A percentile compares a stretch with the other conserved stretches of the same genome.
Conservation (phyloP, 2,113 vertebrate species). For the Clarias macrocephalus region DNA sequence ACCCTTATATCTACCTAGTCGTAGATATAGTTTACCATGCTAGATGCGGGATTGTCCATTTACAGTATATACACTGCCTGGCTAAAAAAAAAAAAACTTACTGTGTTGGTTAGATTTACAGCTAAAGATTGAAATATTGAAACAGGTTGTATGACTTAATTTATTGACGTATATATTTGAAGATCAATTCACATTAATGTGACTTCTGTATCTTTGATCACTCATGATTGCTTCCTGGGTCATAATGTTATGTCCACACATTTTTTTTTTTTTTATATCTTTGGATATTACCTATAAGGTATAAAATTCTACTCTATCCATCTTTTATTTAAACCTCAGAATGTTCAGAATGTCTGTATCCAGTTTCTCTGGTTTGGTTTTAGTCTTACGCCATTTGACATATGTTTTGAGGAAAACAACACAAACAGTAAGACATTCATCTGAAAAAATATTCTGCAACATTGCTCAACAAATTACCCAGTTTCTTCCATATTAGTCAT, state of each 20-base stretch:
- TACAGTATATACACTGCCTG: too few species aligned
- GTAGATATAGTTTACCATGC: too few species aligned
- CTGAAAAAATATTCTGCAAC: background rate
- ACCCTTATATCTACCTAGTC: too few species aligned
- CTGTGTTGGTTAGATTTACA: too few species aligned
- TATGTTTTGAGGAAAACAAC: background rate
- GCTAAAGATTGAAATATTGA: too few species aligned
- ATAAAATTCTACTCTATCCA: too few species aligned
- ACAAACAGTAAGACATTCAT: background rate
- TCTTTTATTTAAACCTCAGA: background rate
- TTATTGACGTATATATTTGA: too few species aligned
- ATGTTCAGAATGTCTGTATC: background rate
- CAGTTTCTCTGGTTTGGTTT: background rate
- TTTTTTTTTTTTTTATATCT: background rate
- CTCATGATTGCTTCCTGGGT: background rate
- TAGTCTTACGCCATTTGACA: background rate
- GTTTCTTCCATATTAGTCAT: conserved; percentile 19
- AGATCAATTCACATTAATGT: too few species aligned
- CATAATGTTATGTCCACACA: background rate
- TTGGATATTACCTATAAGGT: background rate
- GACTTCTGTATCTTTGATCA: too few species aligned
- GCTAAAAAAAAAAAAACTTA: too few species aligned
- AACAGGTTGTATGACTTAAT: too few species aligned
- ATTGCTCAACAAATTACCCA: background rate
- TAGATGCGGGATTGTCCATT: too few species aligned